These are phyloP conservation scores for Melanaphis sacchari DNA, from an alignment of 1,140 invertebrate genomes.

Conservation along the genomic window DNA sequence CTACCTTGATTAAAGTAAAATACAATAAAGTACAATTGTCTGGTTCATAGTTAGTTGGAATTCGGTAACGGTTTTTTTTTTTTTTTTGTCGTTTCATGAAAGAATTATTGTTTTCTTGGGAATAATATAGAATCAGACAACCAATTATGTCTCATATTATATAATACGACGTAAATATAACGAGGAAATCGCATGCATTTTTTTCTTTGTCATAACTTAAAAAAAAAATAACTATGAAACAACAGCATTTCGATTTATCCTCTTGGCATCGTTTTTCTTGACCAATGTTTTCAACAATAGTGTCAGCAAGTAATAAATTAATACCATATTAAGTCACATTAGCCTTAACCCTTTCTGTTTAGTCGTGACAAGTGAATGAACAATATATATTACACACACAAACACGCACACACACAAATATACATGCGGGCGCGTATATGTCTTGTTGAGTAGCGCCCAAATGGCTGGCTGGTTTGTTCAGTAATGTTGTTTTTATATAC, in stretches of 20 bases:
- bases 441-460: constrained; percentile 43
- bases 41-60: neutral
- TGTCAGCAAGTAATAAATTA: constrained; percentile 33
- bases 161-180: neutral
- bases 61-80: constrained; percentile 11
- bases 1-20: neutral
- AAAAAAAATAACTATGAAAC: neutral
- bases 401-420: neutral
- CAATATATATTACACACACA: constrained; percentile 2
- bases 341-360: constrained; percentile 20
- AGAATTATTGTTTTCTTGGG: constrained; percentile 33
- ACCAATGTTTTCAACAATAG: neutral
- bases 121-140: constrained; percentile 38
- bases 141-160: constrained; percentile 16
- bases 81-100: neutral
- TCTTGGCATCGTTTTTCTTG: constrained; percentile 38
- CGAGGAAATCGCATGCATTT: constrained; percentile 23
- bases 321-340: constrained; percentile 36
- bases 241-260: neutral
- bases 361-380: constrained; percentile 39
- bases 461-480: constrained; percentile 44
- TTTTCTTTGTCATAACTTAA: neutral
- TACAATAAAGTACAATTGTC: neutral
- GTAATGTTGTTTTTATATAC: constrained; percentile 53
- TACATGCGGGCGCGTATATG: neutral